Evolutionary conservation across 2,113 vertebrate genomes (phyloP).

Genomic region (Tichodroma muraria): DNA sequence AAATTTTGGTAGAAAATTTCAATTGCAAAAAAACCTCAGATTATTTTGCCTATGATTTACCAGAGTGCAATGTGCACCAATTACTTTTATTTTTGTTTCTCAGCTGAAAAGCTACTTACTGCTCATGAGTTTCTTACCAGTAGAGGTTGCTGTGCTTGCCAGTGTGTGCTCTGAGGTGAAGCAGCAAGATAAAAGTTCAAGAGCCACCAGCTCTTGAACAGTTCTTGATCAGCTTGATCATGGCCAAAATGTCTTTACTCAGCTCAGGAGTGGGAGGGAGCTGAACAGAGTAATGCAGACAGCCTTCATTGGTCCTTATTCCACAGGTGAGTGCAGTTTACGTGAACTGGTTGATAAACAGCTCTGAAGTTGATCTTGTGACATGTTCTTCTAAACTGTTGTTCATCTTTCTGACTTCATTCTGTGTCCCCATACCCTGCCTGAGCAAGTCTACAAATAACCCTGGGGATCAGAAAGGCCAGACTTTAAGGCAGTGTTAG

Average conservation of each 20-base stretch:
- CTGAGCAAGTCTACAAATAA: background rate
- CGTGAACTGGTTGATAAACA: background rate
- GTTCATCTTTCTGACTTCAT: background rate
- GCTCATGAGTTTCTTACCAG: background rate
- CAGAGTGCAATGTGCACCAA: background rate
- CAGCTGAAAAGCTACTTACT: background rate
- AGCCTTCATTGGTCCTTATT: background rate
- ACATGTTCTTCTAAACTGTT: background rate
- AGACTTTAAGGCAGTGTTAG: background rate
- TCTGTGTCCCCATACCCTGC: background rate
- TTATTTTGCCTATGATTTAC: background rate
- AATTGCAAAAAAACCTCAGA: fast-evolving
- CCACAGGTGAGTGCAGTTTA: background rate
- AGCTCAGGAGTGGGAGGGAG: background rate
- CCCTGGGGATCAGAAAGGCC: background rate
- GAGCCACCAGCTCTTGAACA: too few species aligned
- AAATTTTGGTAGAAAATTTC: background rate
- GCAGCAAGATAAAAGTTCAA: background rate
- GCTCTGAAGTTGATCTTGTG: background rate
- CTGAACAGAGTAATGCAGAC: background rate
- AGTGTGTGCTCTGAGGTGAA: background rate
- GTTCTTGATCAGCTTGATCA: background rate
- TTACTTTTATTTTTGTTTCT: background rate
- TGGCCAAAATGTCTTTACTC: background rate
- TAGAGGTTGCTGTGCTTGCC: background rate